phyloP scores from a whole-genome alignment of 2,113 vertebrate species.

The Megaceryle maxima region DNA sequence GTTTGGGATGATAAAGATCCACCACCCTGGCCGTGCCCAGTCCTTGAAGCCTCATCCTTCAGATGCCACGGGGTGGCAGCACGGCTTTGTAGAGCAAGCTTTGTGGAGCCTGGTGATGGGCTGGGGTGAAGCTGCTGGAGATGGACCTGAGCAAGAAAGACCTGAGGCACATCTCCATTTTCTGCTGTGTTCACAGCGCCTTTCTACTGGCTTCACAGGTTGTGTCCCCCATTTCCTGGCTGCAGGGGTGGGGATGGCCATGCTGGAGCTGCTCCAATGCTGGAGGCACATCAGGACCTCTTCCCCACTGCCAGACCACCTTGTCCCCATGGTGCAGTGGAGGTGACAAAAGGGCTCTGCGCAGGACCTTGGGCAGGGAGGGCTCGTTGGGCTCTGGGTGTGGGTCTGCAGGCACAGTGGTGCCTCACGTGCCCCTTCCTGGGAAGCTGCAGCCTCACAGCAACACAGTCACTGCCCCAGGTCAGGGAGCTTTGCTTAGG shows the following conservation, averaged over 20 bases:
- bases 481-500: not conserved
- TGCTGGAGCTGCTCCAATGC: not conserved
- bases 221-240: not conserved
- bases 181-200: not conserved
- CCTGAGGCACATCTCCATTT: not conserved
- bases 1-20: not conserved
- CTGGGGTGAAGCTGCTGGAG: not conserved
- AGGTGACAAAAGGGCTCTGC: not conserved
- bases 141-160: not conserved
- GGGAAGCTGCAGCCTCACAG: not conserved
- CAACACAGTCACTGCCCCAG: not conserved
- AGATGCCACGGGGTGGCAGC: constrained; percentile 48
- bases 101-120: not conserved
- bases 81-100: not conserved
- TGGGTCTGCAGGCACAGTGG: not conserved
- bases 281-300: not conserved
- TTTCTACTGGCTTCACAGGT: not conserved
- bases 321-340: not conserved
- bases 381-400: not conserved
- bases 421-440: not conserved
- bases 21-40: accelerated
- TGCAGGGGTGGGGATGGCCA: not conserved
- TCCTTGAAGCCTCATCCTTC: not conserved
- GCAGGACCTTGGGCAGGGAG: not conserved
- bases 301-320: not conserved